These are phyloP conservation scores for Tetheella fluctuosa DNA, from an alignment of 2,888 invertebrate species.

Conservation along the genomic window DNA sequence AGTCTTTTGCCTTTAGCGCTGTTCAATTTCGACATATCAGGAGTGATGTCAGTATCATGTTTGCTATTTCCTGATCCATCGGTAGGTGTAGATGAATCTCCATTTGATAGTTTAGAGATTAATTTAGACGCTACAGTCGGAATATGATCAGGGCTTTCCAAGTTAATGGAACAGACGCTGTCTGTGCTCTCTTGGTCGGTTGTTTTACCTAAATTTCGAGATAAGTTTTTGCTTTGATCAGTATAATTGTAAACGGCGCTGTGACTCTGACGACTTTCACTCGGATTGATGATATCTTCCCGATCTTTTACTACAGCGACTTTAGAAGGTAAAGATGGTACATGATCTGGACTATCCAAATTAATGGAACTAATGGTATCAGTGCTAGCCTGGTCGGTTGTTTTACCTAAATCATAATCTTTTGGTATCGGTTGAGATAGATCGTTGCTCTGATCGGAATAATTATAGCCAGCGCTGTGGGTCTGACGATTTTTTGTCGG, in stretches of 20 bases:
- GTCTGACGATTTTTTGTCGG: slow-evolving; percentile 52
- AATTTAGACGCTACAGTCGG: slow-evolving; percentile 70
- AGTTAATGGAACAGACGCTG: slow-evolving; percentile 60
- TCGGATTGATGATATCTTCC: slow-evolving; percentile 53
- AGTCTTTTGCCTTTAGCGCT: slow-evolving; percentile 57
- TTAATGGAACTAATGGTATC: slow-evolving; percentile 67
- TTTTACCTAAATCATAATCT: slow-evolving; percentile 55
- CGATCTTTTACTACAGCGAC: slow-evolving; percentile 53
- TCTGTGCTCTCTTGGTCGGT: slow-evolving; percentile 78
- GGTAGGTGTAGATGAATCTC: slow-evolving; percentile 76
- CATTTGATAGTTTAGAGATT: slow-evolving; percentile 77
- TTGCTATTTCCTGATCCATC: slow-evolving; percentile 50
- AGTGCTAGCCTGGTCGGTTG: slow-evolving; percentile 75
- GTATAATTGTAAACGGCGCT: slow-evolving; percentile 44
- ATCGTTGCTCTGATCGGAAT: slow-evolving; percentile 21
- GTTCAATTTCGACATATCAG: slow-evolving; percentile 66
- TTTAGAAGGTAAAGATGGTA: slow-evolving; percentile 67
- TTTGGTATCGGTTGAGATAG: slow-evolving; percentile 53
- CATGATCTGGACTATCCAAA: slow-evolving; percentile 68
- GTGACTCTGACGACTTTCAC: slow-evolving; percentile 48
- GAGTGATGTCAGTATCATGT: slow-evolving; percentile 67
- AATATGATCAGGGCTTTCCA: slow-evolving; percentile 70
- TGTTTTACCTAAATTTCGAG: slow-evolving; percentile 59
- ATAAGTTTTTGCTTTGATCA: slow-evolving; percentile 59
- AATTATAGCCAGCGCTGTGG: slow-evolving; percentile 49